These are phyloP conservation scores for Metellina segmentata DNA, from an alignment of 2,888 invertebrate genomes.

Conservation along the genomic window DNA sequence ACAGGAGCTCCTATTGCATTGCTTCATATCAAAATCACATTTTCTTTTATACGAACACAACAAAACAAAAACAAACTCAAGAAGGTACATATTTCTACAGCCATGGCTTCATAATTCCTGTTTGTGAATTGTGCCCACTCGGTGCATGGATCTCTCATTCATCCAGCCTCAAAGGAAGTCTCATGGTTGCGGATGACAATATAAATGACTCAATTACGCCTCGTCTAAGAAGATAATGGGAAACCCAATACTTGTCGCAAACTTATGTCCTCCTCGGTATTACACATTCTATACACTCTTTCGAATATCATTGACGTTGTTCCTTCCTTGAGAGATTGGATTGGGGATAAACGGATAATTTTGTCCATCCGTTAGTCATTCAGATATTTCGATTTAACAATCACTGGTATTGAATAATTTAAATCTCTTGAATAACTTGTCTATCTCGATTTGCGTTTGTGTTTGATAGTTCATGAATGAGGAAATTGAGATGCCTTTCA, in stretches of 20 bases:
- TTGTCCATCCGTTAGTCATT: background rate
- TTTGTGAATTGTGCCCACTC: background rate
- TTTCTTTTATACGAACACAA: too few species aligned
- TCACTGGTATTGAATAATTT: too few species aligned
- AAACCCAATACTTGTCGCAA: background rate
- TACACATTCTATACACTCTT: background rate
- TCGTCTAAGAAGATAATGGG: background rate
- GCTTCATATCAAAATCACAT: too few species aligned
- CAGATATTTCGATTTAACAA: too few species aligned
- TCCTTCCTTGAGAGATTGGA: background rate
- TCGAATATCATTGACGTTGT: background rate
- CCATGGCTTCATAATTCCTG: background rate
- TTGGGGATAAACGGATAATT: background rate
- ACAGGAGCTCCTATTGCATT: too few species aligned
- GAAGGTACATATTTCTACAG: too few species aligned
- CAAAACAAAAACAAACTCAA: too few species aligned
- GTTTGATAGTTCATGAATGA: too few species aligned
- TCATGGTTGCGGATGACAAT: background rate
- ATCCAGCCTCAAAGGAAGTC: background rate
- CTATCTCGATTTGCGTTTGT: too few species aligned
- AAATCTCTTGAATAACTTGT: too few species aligned
- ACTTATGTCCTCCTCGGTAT: background rate
- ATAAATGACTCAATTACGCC: background rate
- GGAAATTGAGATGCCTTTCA: too few species aligned
- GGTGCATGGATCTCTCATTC: background rate